A percentile compares a stretch with the other conserved stretches of the same genome.
Conservation (phyloP, 2,888 invertebrate genomes). For the Eupithecia subumbrata region DNA sequence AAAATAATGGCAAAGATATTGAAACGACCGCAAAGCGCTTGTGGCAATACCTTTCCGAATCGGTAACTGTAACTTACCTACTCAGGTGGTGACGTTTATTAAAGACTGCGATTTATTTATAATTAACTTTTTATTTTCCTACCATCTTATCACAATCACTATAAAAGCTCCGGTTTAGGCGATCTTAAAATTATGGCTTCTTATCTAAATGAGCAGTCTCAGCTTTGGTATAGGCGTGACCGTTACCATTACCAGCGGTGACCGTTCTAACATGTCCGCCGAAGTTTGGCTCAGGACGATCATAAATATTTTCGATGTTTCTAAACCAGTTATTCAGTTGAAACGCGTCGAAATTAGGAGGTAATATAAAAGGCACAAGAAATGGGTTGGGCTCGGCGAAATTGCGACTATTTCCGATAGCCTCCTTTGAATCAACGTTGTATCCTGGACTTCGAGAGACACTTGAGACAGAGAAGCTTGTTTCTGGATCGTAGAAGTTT, state of each 20-base stretch:
- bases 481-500: constrained; percentile 35
- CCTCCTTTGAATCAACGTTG: not conserved
- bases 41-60: constrained; percentile 63
- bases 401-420: constrained; percentile 55
- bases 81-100: constrained; percentile 50
- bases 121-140: constrained; percentile 28
- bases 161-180: not conserved
- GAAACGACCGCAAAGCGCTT: constrained; percentile 70
- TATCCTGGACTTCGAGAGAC: constrained; percentile 18
- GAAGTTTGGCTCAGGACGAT: constrained; percentile 48
- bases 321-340: constrained; percentile 60
- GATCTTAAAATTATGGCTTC: constrained; percentile 17
- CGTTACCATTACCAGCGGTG: constrained; percentile 64
- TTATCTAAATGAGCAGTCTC: constrained; percentile 57
- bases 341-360: constrained; percentile 56
- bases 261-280: constrained; percentile 50
- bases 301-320: constrained; percentile 58
- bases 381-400: constrained; percentile 56
- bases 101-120: constrained; percentile 50
- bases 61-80: constrained; percentile 19
- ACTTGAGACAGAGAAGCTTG: constrained; percentile 7
- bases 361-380: constrained; percentile 57
- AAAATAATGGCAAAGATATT: constrained; percentile 47
- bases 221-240: constrained; percentile 63
- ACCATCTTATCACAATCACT: constrained; percentile 15